phyloP scores from a whole-genome alignment of 2,888 invertebrate species.

The Amphipoea lucens region DNA sequence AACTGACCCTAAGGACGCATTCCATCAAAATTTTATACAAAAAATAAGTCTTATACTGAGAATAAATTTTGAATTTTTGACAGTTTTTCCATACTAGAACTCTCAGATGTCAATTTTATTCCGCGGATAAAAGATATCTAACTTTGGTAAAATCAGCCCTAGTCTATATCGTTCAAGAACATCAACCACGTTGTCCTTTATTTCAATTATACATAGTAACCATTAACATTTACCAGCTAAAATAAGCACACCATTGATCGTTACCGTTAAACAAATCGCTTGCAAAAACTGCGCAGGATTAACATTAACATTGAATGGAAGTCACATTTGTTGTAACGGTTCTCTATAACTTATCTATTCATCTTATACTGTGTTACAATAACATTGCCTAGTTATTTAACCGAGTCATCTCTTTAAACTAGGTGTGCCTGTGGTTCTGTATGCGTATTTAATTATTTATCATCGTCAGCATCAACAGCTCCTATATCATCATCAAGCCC shows the following conservation, averaged over 20 bases:
- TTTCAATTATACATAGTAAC: not conserved
- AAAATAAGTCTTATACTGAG: too few species aligned
- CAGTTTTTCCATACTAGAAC: too few species aligned
- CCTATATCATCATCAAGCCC: not conserved
- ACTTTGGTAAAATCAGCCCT: too few species aligned
- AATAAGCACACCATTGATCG: conserved; percentile 1
- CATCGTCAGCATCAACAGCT: not conserved
- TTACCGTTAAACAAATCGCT: conserved; percentile 53
- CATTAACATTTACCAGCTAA: not conserved
- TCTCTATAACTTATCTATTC: conserved; percentile 36
- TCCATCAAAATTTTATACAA: too few species aligned
- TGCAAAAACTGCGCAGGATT: conserved; percentile 58
- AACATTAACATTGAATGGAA: conserved; percentile 57
- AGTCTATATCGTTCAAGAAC: not conserved
- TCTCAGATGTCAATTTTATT: too few species aligned
- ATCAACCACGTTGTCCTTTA: too few species aligned
- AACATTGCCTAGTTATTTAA: conserved; percentile 39
- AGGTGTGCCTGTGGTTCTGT: not conserved
- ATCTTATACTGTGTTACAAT: conserved; percentile 34
- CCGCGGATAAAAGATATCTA: too few species aligned
- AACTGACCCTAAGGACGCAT: not conserved
- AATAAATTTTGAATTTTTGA: too few species aligned
- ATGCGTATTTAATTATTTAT: not conserved
- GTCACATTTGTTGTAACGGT: conserved; percentile 46
- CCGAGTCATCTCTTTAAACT: conserved; percentile 25